Evolutionary conservation across 1,140 invertebrate species (phyloP).

Genomic region (Diorhabda elongata): DNA sequence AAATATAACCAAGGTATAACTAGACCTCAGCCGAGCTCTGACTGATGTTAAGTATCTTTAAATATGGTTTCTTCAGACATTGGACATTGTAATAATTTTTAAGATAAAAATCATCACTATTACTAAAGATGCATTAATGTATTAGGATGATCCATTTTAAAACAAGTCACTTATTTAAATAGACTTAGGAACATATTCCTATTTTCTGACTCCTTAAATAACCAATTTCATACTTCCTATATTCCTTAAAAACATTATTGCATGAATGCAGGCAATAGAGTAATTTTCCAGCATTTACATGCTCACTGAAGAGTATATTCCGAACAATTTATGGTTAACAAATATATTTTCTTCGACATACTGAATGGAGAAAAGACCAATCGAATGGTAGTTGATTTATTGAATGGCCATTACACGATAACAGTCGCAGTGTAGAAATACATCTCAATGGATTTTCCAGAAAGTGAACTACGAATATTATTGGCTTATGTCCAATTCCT

Average conservation of each 20-base stretch:
- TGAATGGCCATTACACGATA: background rate
- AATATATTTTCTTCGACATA: conserved; percentile 3
- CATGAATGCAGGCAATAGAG: background rate
- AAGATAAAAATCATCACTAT: too few relatives aligned
- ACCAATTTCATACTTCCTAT: too few relatives aligned
- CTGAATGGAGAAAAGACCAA: background rate
- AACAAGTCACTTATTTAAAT: too few relatives aligned
- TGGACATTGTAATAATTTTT: too few relatives aligned
- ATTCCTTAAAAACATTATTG: background rate
- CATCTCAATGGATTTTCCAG: background rate
- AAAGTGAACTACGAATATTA: background rate
- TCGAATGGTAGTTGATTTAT: conserved; percentile 1
- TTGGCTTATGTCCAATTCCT: background rate
- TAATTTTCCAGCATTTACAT: conserved; percentile 2
- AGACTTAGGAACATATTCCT: too few relatives aligned
- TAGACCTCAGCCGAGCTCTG: too few relatives aligned
- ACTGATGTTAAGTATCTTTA: too few relatives aligned
- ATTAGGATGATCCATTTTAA: too few relatives aligned
- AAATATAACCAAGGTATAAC: too few relatives aligned
- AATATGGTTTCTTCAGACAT: too few relatives aligned
- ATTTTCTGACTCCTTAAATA: too few relatives aligned
- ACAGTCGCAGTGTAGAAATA: background rate
- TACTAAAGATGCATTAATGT: too few relatives aligned
- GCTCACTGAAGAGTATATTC: background rate
- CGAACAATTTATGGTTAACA: conserved; percentile 2